Percentiles rank a stretch among this genome's conserved stretches.
These are phyloP conservation scores for Cyrtonyx montezumae DNA, from an alignment of 2,113 vertebrate genomes.

Conservation along the genomic window DNA sequence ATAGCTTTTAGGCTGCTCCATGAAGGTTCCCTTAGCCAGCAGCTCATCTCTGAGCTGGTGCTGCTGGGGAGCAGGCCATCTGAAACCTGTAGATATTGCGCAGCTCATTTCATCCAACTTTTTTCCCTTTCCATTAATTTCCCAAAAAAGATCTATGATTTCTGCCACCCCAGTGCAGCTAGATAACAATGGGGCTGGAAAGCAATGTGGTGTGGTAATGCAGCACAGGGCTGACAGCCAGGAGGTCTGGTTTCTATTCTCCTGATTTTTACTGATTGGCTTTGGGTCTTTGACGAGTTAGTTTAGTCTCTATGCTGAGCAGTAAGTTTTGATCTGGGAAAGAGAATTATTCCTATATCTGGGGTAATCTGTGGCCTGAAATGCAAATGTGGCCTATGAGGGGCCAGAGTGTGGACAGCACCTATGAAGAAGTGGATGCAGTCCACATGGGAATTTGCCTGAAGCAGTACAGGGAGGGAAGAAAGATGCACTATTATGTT, in stretches of 20 bases:
- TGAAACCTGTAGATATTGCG: not conserved
- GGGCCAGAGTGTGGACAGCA: no score
- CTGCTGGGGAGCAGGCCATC: not conserved
- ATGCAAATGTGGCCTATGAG: not conserved
- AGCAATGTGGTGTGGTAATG: not conserved
- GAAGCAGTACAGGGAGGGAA: not conserved
- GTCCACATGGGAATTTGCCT: not conserved
- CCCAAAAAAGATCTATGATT: not conserved
- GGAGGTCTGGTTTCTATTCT: not conserved
- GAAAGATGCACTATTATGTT: not conserved
- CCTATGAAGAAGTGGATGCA: not conserved
- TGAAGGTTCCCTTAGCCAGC: not conserved
- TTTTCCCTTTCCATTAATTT: not conserved
- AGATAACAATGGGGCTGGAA: not conserved
- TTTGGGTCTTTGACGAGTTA: not conserved
- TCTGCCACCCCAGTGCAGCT: fast-evolving
- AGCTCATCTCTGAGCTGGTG: not conserved
- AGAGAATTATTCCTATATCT: not conserved
- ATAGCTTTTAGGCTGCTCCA: not conserved
- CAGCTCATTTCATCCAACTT: not conserved
- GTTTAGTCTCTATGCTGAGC: not conserved
- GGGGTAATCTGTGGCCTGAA: not conserved
- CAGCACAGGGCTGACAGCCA: not conserved
- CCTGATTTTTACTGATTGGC: not conserved
- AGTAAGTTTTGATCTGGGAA: not conserved